phyloP scores from a whole-genome alignment of 2,888 invertebrate genomes.

The Timema podura region DNA sequence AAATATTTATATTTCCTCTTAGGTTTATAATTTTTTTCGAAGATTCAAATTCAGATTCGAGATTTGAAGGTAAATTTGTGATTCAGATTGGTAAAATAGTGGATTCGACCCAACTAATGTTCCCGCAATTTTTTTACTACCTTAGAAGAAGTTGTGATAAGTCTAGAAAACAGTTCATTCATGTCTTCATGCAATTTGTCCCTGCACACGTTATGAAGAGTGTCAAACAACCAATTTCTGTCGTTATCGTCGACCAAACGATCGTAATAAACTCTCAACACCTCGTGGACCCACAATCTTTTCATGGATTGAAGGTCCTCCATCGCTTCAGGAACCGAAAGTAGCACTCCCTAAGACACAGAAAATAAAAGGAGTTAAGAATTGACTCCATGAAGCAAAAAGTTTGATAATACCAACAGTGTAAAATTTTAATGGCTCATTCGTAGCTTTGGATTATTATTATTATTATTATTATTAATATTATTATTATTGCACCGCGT shows the following conservation, averaged over 20 bases:
- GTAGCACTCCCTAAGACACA: slow-evolving; percentile 66
- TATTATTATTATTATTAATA: too few relatives aligned
- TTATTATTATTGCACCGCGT: too few relatives aligned
- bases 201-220: slow-evolving; percentile 59
- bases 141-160: background rate
- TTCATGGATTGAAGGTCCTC: slow-evolving; percentile 82
- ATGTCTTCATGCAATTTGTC: slow-evolving; percentile 62
- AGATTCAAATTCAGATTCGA: too few relatives aligned
- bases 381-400: background rate
- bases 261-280: slow-evolving; percentile 90
- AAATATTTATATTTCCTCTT: too few relatives aligned
- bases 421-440: too few relatives aligned
- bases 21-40: too few relatives aligned
- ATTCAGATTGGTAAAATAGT: too few relatives aligned
- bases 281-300: slow-evolving; percentile 91
- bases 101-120: too few relatives aligned
- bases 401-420: background rate
- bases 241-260: slow-evolving; percentile 83
- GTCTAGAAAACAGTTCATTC: slow-evolving; percentile 63
- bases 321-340: slow-evolving; percentile 90
- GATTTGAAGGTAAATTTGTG: too few relatives aligned
- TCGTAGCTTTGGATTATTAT: too few relatives aligned
- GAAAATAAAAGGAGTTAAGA: background rate
- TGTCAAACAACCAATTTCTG: slow-evolving; percentile 72
- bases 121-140: background rate